Evolutionary conservation across 2,113 vertebrate species (phyloP), one percentile per base, ranked within the genome.

Genomic region (Ariopsis seemanni): DNA sequence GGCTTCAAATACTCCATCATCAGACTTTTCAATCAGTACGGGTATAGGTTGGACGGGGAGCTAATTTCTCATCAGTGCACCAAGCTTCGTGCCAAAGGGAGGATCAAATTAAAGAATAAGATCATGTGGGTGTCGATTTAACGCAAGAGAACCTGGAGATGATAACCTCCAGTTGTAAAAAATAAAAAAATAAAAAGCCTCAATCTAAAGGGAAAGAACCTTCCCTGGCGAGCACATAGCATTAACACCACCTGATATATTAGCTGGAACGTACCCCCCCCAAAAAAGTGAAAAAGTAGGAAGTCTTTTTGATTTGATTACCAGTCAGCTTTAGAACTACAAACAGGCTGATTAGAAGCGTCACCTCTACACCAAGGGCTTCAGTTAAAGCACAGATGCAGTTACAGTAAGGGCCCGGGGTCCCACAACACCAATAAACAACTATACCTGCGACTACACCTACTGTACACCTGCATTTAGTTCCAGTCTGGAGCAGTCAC

Each of bases 121-220:
- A 53, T 15, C 42, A 81, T 52, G 87, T 30, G 78, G 53, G 60
- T 63, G 69, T 71, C 50, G 87, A 87, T 85, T 88, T 83, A 88
- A 65, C 15, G 50, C 27, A 34, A 77, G 63, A 42, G 52, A 74
- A 75, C 34, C 20, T 42, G 84, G n/a, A 63, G 18, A 57, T 63
- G 15, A 78, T 63, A 27, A 27, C 14, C 22, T 60, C 62, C 48
- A 11, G 69, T 52, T 57, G 63, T 53, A 22, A 6, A 0, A 57
- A 53, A 42, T 42, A 42, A 42, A 42, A 0, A 42, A 42, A 42
- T 42, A 42, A 69, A 53, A 50, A 48, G 71, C 69, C 27, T 58
- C 11, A 7, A 42, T 25, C 42, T 14, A n/a, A 55, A 34, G 25
- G 42, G 55, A 20, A 27, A 18, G n/a, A 30, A 30, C 20, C 22